Evolutionary conservation across 2,113 vertebrate species (phyloP).

Genomic region (Echinops telfairi): DNA sequence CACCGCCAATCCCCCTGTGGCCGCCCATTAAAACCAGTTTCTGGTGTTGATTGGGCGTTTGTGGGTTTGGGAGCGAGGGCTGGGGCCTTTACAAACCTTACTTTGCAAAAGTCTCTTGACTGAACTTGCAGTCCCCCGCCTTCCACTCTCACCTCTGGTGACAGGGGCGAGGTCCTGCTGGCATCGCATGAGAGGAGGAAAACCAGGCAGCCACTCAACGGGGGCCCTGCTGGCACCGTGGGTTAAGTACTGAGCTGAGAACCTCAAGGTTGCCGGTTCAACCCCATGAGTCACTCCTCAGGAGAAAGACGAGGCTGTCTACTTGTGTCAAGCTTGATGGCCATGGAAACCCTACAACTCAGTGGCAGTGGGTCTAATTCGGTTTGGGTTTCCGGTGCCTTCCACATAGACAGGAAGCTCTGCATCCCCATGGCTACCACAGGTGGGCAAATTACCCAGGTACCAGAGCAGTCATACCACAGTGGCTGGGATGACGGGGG

Average conservation of each 20-base stretch:
- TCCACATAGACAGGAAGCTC: not conserved
- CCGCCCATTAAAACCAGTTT: conserved; percentile 29
- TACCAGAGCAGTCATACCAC: conserved; percentile 2
- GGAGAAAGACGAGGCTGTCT: too few relatives aligned
- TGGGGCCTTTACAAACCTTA: conserved; percentile 21
- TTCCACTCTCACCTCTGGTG: conserved; percentile 57
- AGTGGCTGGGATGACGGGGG: too few relatives aligned
- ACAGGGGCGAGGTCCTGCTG: conserved; percentile 34
- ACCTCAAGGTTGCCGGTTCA: not conserved
- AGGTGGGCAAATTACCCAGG: conserved; percentile 46
- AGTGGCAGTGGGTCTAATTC: too few relatives aligned
- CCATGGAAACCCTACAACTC: too few relatives aligned
- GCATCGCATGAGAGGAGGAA: conserved; percentile 44
- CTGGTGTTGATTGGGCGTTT: conserved; percentile 6
- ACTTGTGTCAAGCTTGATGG: too few relatives aligned
- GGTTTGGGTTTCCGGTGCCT: not conserved
- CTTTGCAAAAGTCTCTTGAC: conserved; percentile 38
- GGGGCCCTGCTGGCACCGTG: not conserved
- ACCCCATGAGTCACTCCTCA: not conserved
- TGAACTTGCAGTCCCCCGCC: not conserved
- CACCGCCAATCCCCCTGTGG: conserved; percentile 57
- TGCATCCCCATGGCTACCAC: not conserved
- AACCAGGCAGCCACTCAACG: conserved; percentile 36
- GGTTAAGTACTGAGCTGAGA: not conserved
- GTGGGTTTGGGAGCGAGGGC: not conserved